Base-by-base conservation (phyloP, 2,888 invertebrate genomes). In the Achlya flavicornis region DNA sequence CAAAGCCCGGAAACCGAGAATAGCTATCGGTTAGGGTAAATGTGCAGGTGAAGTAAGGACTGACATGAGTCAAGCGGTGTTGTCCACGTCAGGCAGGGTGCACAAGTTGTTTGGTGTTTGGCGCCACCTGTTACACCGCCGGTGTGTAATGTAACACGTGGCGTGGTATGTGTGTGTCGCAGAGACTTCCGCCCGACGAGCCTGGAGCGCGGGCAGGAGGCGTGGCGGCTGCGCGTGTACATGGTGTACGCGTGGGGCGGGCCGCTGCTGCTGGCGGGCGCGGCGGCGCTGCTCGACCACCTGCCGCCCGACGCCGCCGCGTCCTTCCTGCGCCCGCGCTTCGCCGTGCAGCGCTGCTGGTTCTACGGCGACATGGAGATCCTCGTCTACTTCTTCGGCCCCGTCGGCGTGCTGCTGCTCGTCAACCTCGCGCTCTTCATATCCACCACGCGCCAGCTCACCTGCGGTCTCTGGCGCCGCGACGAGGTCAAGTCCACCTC, bases 241-340 rank as follows among this genome's bases (percentile, higher is more conserved):
- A 95, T 96, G 78, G 94, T 96, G 78, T 98, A 97, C 92, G 97
- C 98, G 70, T 97, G 97, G 97, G 97, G 97, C 73, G 95, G 96
- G 62, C 97, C 98, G 61, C 94, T 97, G 72, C 79, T 96, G 73
- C 96, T 98, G 77, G 96, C 97, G 63, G 95, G 96, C 65, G 94
- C 96, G 63, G 97, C 96, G 8, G 96, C 96, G 61, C 94, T 96
- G 77, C 94, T 97, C 71, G 97, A 97, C 91, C 94, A 95, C 79
- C 94, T 96, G 83, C 92, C 94, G 70, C 87, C 92, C 59, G 90
- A 92, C 90, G 89, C 92, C 63, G 94, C 94, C 80, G 89, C 94
- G 77, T 83, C 92, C 66, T 94, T 97, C 80, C 92, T 97, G 74
- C 95, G 97, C 68, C 97, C 98, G 41, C 95, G 96, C 68, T 98